phyloP scores from a whole-genome alignment of 2,888 invertebrate species.

The Scaptomyza parva region DNA sequence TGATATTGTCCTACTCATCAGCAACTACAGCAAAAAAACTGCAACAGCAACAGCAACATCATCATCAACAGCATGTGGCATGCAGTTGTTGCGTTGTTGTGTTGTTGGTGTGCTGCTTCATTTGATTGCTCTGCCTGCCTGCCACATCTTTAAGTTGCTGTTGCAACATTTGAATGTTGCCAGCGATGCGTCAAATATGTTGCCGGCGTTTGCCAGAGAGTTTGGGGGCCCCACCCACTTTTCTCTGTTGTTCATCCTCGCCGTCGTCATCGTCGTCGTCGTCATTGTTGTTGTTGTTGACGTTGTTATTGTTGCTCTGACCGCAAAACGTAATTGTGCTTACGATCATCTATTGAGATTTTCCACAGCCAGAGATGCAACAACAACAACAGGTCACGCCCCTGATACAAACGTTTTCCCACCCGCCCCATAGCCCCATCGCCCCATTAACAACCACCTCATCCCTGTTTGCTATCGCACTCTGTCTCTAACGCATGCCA shows the following conservation, averaged over 20 bases:
- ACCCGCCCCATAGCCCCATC: constrained; percentile 41
- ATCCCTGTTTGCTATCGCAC: not conserved
- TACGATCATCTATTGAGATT: constrained; percentile 78
- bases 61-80: constrained; percentile 38
- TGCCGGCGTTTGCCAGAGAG: constrained; percentile 56
- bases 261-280: constrained; percentile 16
- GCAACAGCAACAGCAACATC: constrained; percentile 25
- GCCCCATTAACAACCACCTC: too few relatives aligned
- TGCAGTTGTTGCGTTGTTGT: constrained; percentile 39
- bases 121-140: constrained; percentile 45
- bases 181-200: constrained; percentile 69
- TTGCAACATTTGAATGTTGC: constrained; percentile 71
- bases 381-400: constrained; percentile 68
- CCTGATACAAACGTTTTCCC: constrained; percentile 39
- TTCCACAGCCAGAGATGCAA: constrained; percentile 37
- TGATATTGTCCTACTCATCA: constrained; percentile 61
- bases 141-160: constrained; percentile 56
- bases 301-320: constrained; percentile 41
- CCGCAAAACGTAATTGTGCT: constrained; percentile 72
- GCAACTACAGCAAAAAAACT: constrained; percentile 30
- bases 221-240: constrained; percentile 62
- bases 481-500: constrained; percentile 75
- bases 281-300: constrained; percentile 17
- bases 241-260: constrained; percentile 1
- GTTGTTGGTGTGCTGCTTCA: constrained; percentile 40